Conservation (phyloP, 35 echinoderm and acorn worm species). For the Apostichopus californicus region DNA sequence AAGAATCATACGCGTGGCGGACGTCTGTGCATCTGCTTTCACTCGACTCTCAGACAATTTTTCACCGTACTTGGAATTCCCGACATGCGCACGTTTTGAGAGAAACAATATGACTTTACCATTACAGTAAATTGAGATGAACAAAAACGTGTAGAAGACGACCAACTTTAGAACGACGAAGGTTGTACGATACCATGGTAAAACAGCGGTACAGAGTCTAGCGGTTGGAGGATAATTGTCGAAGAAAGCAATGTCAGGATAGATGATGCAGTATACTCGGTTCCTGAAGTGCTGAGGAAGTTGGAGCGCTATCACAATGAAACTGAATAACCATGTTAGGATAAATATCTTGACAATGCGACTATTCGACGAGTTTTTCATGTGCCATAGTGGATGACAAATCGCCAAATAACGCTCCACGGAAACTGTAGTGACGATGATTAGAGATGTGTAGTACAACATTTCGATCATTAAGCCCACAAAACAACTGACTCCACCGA, state of each 20-base stretch:
- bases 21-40: neutral
- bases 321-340: constrained; percentile 19
- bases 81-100: neutral
- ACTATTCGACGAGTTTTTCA: neutral
- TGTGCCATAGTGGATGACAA: constrained; percentile 11
- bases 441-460: constrained; percentile 13
- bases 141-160: constrained; percentile 19
- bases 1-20: constrained; percentile 10
- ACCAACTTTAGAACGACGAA: neutral
- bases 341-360: neutral
- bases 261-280: constrained; percentile 14
- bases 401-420: constrained; percentile 11
- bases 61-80: neutral
- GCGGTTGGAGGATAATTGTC: neutral
- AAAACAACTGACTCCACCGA: neutral
- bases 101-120: neutral
- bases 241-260: neutral
- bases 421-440: neutral
- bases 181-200: neutral
- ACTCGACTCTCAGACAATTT: neutral
- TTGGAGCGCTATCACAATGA: neutral
- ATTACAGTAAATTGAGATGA: constrained; percentile 5
- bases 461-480: neutral
- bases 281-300: neutral
- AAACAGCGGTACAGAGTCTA: neutral